A percentile compares a stretch with the other conserved stretches of the same genome.
phyloP scores from a whole-genome alignment of 2,888 invertebrate species.

The Pollenia labialis region DNA sequence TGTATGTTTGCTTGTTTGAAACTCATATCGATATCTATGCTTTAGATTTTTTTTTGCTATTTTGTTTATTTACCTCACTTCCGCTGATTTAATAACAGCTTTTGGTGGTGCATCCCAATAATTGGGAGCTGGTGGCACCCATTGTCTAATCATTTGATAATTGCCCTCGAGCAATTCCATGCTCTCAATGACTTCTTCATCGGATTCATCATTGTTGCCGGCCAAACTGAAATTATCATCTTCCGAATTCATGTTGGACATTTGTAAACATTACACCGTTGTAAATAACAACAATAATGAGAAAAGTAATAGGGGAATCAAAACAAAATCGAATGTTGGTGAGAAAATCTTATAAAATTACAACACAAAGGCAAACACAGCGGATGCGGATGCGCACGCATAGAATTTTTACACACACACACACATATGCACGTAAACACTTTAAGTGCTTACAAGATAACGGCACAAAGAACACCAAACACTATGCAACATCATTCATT shows the following conservation, averaged over 20 bases:
- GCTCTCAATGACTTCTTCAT: conserved; percentile 83
- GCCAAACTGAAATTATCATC: conserved; percentile 78
- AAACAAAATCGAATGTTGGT: conserved; percentile 65
- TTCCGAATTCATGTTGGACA: conserved; percentile 75
- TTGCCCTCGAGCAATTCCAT: conserved; percentile 84
- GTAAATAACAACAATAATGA: conserved; percentile 58
- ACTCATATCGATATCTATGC: not conserved
- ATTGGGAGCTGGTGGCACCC: conserved; percentile 84
- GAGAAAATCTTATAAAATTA: conserved; percentile 73
- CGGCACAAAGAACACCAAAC: conserved; percentile 55
- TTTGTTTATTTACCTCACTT: conserved; percentile 81
- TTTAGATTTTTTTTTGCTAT: conserved; percentile 2
- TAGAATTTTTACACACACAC: conserved; percentile 36
- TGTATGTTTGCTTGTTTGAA: not conserved
- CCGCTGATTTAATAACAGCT: conserved; percentile 83
- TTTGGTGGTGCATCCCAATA: conserved; percentile 84
- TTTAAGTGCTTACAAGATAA: conserved; percentile 29
- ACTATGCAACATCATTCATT: conserved; percentile 22
- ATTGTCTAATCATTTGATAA: conserved; percentile 83
- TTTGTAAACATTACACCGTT: conserved; percentile 57
- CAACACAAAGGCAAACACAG: conserved; percentile 41
- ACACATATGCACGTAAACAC: conserved; percentile 8
- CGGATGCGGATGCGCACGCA: conserved; percentile 76
- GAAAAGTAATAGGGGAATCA: conserved; percentile 37
- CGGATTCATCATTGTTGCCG: conserved; percentile 81